Evolutionary conservation across 2,797 vertebrate species (phyloP).

Genomic region (Peromyscus eremicus): DNA sequence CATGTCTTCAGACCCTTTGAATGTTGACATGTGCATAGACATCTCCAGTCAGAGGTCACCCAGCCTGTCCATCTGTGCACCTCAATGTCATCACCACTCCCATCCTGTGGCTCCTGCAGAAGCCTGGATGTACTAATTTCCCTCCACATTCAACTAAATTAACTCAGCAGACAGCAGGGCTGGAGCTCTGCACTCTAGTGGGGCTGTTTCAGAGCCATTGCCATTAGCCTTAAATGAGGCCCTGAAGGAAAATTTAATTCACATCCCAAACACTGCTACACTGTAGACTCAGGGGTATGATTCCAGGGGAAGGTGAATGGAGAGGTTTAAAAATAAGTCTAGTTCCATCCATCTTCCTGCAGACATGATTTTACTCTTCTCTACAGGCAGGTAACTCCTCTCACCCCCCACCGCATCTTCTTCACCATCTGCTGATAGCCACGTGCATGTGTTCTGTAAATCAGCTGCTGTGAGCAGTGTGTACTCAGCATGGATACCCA

Average conservation of each 20-base stretch:
- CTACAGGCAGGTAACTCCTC: no score
- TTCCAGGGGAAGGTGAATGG: background rate
- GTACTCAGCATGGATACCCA: background rate
- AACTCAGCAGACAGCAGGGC: slow-evolving; percentile 66
- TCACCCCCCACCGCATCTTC: no score
- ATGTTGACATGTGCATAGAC: background rate
- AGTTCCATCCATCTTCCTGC: background rate
- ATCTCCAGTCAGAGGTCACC: background rate
- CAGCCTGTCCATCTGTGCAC: fast-evolving
- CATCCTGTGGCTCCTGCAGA: background rate
- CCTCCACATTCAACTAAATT: slow-evolving; percentile 65
- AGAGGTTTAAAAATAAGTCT: slow-evolving; percentile 37
- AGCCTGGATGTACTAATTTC: slow-evolving; percentile 21
- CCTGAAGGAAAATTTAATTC: slow-evolving; percentile 76
- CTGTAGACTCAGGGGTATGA: background rate
- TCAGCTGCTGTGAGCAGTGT: background rate
- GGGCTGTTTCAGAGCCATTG: slow-evolving; percentile 69
- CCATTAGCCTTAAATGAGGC: slow-evolving; percentile 67
- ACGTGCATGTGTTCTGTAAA: background rate
- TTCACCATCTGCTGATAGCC: background rate
- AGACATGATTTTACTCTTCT: background rate
- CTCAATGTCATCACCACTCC: background rate
- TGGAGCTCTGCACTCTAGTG: slow-evolving; percentile 34
- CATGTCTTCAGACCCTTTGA: background rate
- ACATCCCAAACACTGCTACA: background rate